A percentile compares a stretch with the other conserved stretches of the same genome.
Evolutionary conservation across 2,888 invertebrate genomes (phyloP).

Genomic region (Blastobasis adustella): DNA sequence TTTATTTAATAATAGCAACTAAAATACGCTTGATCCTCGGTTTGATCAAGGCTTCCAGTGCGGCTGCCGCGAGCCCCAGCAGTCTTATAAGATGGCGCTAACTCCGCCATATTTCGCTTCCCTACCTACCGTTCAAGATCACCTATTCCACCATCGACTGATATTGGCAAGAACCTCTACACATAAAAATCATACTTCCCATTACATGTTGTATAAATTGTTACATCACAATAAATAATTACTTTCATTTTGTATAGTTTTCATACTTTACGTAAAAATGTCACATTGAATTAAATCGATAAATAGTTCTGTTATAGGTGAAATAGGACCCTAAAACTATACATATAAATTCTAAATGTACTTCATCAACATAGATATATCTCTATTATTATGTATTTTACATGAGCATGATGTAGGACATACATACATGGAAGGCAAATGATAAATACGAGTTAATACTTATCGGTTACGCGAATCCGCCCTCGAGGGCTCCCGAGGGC

Average conservation of each 20-base stretch:
- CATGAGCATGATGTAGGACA: background rate
- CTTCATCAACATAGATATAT: background rate
- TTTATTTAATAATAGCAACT: too few relatives aligned
- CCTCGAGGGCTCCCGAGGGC: background rate
- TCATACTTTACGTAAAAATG: too few relatives aligned
- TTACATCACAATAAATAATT: too few relatives aligned
- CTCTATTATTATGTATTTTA: background rate
- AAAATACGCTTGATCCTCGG: too few relatives aligned
- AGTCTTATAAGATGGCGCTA: background rate
- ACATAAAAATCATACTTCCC: too few relatives aligned
- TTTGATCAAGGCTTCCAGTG: too few relatives aligned
- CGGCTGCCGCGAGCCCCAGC: too few relatives aligned
- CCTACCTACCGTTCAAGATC: background rate
- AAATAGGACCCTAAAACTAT: too few relatives aligned
- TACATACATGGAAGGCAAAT: background rate
- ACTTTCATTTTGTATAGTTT: too few relatives aligned
- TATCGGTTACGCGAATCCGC: background rate
- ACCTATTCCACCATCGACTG: background rate
- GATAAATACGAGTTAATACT: background rate
- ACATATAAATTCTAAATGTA: background rate
- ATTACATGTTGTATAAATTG: too few relatives aligned
- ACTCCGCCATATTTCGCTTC: background rate
- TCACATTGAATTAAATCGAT: too few relatives aligned
- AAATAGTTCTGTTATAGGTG: too few relatives aligned
- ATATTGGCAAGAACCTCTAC: background rate